Percentiles rank a stretch among this genome's conserved stretches.
Conservation (phyloP, 2,113 vertebrate species). For the Craseonycteris thonglongyai region DNA sequence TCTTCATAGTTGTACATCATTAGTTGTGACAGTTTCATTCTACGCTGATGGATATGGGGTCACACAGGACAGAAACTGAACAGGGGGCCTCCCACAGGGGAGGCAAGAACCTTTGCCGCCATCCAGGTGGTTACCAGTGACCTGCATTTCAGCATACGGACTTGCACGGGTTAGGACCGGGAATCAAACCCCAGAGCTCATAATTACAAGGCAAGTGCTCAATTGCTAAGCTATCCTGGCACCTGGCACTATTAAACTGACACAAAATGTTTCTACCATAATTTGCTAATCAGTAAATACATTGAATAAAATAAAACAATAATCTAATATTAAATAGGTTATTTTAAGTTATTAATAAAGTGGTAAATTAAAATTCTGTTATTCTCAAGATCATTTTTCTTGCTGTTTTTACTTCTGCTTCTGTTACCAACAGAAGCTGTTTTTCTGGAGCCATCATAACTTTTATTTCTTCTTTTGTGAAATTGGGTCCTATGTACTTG, state of each 20-base stretch:
- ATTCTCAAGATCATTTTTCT: neutral
- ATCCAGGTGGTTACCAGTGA: no score
- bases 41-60: no score
- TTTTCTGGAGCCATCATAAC: neutral
- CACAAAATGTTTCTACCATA: neutral
- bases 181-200: no score
- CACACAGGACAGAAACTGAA: no score
- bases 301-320: neutral
- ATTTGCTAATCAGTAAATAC: neutral
- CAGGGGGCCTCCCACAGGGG: no score
- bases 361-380: neutral
- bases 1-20: no score
- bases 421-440: neutral
- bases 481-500: neutral
- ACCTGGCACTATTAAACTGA: neutral
- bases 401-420: neutral
- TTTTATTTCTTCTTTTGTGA: neutral
- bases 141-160: no score
- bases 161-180: no score
- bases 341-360: neutral
- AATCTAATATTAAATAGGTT: neutral
- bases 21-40: no score
- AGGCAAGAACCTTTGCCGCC: no score
- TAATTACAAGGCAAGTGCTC: no score
- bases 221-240: no score